Percentiles rank a stretch among this genome's conserved stretches.
Evolutionary conservation across 2,888 invertebrate species (phyloP).

Genomic region (Lasius platythorax): DNA sequence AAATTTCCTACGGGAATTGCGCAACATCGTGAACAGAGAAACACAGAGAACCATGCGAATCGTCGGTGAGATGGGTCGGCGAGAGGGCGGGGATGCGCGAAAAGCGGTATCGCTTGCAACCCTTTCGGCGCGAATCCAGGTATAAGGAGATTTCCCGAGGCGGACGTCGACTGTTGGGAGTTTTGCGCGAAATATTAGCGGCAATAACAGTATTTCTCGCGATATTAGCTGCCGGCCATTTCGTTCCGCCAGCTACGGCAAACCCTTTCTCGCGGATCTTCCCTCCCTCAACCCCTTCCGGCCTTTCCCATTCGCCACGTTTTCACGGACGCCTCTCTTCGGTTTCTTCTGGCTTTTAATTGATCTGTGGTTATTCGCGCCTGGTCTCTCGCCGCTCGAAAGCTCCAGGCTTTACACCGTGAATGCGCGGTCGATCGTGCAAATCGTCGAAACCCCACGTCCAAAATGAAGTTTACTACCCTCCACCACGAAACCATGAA

Average conservation of each 20-base stretch:
- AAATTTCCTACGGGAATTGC: constrained; percentile 55
- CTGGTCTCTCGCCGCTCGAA: constrained; percentile 24
- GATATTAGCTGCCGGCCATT: constrained; percentile 79
- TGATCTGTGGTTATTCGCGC: constrained; percentile 57
- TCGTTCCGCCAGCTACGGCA: constrained; percentile 41
- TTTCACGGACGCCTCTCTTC: constrained; percentile 38
- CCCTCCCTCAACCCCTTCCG: not conserved
- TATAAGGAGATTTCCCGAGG: constrained; percentile 68
- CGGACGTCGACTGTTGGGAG: constrained; percentile 64
- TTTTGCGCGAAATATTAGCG: constrained; percentile 75
- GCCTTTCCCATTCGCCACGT: constrained; percentile 17
- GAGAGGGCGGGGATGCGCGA: constrained; percentile 1
- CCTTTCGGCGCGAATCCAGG: constrained; percentile 66
- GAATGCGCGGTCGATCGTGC: constrained; percentile 47
- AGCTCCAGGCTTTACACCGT: constrained; percentile 31
- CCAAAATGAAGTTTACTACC: constrained; percentile 45
- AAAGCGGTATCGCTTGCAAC: constrained; percentile 74
- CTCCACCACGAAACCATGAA: constrained; percentile 21
- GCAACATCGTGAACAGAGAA: constrained; percentile 27
- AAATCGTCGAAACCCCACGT: constrained; percentile 59
- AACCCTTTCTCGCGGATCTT: constrained; percentile 30
- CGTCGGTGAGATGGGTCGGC: constrained; percentile 2
- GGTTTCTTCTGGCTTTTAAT: constrained; percentile 65
- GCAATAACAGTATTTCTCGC: constrained; percentile 83
- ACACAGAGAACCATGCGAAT: constrained; percentile 30